Evolutionary conservation across 2,797 vertebrate species (phyloP).

Genomic region (Eremophila alpestris): DNA sequence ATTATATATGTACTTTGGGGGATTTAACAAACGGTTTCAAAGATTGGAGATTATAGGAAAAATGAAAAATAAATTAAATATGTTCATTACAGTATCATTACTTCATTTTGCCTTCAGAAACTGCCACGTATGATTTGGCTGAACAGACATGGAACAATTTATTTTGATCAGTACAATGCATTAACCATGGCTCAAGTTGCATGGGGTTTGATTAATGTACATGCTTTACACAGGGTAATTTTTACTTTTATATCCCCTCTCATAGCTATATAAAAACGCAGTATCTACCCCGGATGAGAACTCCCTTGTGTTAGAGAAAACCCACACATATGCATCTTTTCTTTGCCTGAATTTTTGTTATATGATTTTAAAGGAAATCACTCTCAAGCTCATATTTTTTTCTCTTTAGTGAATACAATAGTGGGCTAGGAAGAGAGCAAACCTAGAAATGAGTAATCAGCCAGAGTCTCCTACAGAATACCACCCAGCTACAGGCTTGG

Average conservation of each 20-base stretch:
- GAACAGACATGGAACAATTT: not conserved
- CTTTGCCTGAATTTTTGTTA: not conserved
- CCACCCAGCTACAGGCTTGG: not conserved
- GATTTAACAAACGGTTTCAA: not conserved
- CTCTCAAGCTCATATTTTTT: not conserved
- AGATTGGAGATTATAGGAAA: not conserved
- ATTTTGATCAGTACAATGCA: not conserved
- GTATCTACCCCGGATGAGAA: not conserved
- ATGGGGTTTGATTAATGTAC: not conserved
- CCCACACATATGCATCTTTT: not conserved
- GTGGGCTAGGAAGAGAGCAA: not conserved
- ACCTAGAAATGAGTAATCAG: not conserved
- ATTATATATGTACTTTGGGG: not conserved
- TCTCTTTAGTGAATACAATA: not conserved
- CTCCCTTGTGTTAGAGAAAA: not conserved
- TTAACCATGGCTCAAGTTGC: not conserved
- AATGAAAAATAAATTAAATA: slow-evolving; percentile 21
- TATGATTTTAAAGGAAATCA: not conserved
- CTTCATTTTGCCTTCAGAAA: slow-evolving; percentile 21
- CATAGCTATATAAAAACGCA: not conserved
- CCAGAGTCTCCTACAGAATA: not conserved
- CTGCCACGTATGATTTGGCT: not conserved
- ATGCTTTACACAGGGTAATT: not conserved
- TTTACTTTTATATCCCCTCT: not conserved
- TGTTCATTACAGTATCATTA: not conserved